A percentile compares a stretch with the other conserved stretches of the same genome.
These are phyloP conservation scores for Pammene fasciana DNA, from an alignment of 2,888 invertebrate genomes.

Conservation along the genomic window DNA sequence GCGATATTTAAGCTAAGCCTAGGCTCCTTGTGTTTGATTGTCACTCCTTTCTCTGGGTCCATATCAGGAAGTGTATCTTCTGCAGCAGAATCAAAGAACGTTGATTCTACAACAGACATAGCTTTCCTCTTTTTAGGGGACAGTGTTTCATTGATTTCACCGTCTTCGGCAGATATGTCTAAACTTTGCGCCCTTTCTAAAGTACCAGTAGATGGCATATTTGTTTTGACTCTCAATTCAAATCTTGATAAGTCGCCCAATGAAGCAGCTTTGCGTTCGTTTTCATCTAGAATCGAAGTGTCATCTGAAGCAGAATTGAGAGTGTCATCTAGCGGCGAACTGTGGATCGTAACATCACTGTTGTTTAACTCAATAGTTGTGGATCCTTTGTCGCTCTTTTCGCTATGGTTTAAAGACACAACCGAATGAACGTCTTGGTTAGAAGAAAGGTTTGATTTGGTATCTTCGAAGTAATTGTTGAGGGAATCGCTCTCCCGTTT, in stretches of 20 bases:
- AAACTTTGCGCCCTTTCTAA: constrained; percentile 91
- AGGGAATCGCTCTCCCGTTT: constrained; percentile 77
- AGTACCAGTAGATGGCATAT: constrained; percentile 81
- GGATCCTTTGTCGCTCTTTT: constrained; percentile 79
- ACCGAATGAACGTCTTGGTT: constrained; percentile 75
- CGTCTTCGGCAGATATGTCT: constrained; percentile 86
- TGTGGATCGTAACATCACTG: constrained; percentile 89
- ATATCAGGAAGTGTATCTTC: constrained; percentile 76
- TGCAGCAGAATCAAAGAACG: constrained; percentile 72
- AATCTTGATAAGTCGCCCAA: constrained; percentile 90
- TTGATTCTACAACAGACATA: constrained; percentile 79
- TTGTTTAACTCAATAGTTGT: constrained; percentile 89
- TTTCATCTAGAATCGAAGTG: constrained; percentile 80
- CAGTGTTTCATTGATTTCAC: constrained; percentile 73
- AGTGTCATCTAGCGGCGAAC: constrained; percentile 84
- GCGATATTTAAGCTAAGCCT: constrained; percentile 80
- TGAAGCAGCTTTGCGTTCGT: constrained; percentile 89
- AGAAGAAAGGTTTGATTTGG: constrained; percentile 77
- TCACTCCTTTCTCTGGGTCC: constrained; percentile 67
- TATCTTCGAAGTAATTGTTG: constrained; percentile 76
- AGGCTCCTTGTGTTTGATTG: constrained; percentile 82
- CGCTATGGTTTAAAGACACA: constrained; percentile 74
- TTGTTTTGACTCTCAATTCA: constrained; percentile 71
- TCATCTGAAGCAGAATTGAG: constrained; percentile 72
- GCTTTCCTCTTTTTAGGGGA: constrained; percentile 87